phyloP scores from a whole-genome alignment of 2,888 invertebrate species.

The Eurois occulta region DNA sequence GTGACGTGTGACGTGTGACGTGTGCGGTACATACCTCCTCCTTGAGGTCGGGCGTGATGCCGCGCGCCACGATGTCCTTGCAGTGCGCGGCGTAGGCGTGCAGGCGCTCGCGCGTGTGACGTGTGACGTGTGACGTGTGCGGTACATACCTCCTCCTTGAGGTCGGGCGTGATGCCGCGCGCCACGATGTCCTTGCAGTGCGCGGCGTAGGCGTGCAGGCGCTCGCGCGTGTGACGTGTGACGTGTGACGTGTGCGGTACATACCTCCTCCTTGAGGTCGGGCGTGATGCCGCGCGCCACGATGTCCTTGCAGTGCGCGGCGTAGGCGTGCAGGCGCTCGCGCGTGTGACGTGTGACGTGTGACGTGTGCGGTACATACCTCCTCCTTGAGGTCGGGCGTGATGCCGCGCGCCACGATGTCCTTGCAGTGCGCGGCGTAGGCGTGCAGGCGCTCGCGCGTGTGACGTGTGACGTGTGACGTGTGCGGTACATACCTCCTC shows the following conservation, averaged over 20 bases:
- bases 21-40: constrained; percentile 1
- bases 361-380: constrained; percentile 78
- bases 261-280: constrained; percentile 3
- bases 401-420: constrained; percentile 3
- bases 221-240: constrained; percentile 79
- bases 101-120: constrained; percentile 91
- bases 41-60: constrained; percentile 3
- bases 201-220: constrained; percentile 94
- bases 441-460: constrained; percentile 12
- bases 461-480: too few species aligned
- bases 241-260: constrained; percentile 3
- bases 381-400: constrained; percentile 3
- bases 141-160: constrained; percentile 92
- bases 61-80: constrained; percentile 39
- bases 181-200: constrained; percentile 89
- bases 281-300: constrained; percentile 92
- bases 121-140: constrained; percentile 43
- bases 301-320: constrained; percentile 63
- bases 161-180: constrained; percentile 83
- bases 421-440: constrained; percentile 13
- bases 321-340: background rate
- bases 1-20: background rate
- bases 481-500: constrained; percentile 89
- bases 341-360: constrained; percentile 1
- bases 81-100: constrained; percentile 83